These are phyloP conservation scores for Diarsia brunnea DNA, from an alignment of 2,888 invertebrate species.

Conservation along the genomic window DNA sequence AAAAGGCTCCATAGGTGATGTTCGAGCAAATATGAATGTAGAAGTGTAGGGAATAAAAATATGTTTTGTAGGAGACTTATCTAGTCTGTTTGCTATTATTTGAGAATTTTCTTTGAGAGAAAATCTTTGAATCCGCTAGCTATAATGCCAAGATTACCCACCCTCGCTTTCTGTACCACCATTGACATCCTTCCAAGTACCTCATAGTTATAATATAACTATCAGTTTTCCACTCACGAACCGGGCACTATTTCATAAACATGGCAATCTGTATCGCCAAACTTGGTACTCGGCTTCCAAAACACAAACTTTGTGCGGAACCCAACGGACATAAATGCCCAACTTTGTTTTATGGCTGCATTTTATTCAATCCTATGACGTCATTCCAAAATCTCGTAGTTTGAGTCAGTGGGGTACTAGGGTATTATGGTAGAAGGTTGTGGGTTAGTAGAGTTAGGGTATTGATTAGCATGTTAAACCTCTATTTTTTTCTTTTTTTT, in stretches of 20 bases:
- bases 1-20: too few relatives aligned
- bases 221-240: slow-evolving; percentile 44
- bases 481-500: too few relatives aligned
- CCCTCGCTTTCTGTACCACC: neutral
- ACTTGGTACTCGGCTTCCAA: slow-evolving; percentile 46
- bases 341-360: slow-evolving; percentile 61
- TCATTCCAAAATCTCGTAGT: slow-evolving; percentile 16
- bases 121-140: neutral
- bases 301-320: slow-evolving; percentile 46
- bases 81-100: neutral
- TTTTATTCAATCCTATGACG: slow-evolving; percentile 56
- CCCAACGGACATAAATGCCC: slow-evolving; percentile 50
- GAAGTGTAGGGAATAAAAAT: neutral
- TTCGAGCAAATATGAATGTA: neutral
- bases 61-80: neutral
- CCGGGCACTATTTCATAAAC: slow-evolving; percentile 55
- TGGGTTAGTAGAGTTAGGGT: neutral
- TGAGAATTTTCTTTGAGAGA: neutral
- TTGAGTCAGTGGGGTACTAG: slow-evolving; percentile 4
- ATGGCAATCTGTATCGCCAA: slow-evolving; percentile 48
- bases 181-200: neutral
- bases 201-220: slow-evolving; percentile 11
- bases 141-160: neutral
- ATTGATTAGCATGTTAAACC: slow-evolving; percentile 1
- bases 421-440: neutral